Evolutionary conservation across 92 coral and sea anemone genomes (phyloP), one percentile per base, ranked within the genome.

Genomic region (Epizoanthus illoricatus): DNA sequence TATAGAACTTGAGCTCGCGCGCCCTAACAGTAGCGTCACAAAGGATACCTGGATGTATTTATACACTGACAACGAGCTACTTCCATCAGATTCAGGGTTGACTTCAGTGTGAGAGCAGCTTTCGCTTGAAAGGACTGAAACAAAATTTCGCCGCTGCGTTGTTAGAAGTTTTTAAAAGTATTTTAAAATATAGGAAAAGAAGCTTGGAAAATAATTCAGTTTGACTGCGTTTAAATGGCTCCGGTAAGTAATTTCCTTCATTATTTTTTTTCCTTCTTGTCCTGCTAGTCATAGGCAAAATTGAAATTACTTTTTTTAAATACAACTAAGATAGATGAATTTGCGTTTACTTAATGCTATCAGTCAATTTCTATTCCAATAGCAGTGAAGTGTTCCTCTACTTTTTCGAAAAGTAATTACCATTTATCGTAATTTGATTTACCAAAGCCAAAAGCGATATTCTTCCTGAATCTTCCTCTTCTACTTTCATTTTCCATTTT

Each of bases 11-110:
- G 12, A 11, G 65, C 81, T 55, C 69, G 69, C 73, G 73, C 49
- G 21, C 43, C 49, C 49, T 12, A 43, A 5, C 69, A 58, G 8
- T 13, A 6, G 45, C 66, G 81, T 75, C 81, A 75, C 39, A 75
- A 75, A 57, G 69, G 40, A 40, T 7, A 2, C 28, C 69, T 39
- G 55, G 19, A 4, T n/a, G 60, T 75, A 75, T 52, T 52, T 16
- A 58, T 58, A 75, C 56, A 40, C 28, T 7, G 7, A 9, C 81
- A 40, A 41, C 55, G 68, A 36, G 23, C 9, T 0, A 1, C 62
- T 56, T 3, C 81, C 5, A 0, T 40, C 81, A 40, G 56, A 58
- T 75, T 59, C 12, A 8, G 21, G 19, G 3, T 54, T 10, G 42
- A 39, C 58, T 55, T 23, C 80, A 58, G 17, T 74, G 65, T 13